Conservation (phyloP, 1,140 invertebrate species). For the Matsumurasca onukii region DNA sequence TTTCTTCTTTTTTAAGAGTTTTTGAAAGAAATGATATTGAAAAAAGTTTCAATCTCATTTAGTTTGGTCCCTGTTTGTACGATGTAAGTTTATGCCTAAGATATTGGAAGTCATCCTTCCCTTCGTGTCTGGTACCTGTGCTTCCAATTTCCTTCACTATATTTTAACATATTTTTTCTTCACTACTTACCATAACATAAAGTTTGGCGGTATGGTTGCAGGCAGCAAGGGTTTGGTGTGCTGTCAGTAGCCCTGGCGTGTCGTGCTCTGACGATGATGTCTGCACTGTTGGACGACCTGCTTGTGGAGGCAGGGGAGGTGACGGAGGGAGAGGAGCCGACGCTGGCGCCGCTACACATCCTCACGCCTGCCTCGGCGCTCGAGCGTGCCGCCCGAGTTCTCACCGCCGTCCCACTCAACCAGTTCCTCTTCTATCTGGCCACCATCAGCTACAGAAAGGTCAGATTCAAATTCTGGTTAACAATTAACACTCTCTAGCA, state of each 20-base stretch:
- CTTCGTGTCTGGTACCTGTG: too few species aligned
- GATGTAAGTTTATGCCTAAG: too few species aligned
- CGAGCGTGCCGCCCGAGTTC: conserved; percentile 64
- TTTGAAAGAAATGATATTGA: too few species aligned
- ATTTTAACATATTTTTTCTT: too few species aligned
- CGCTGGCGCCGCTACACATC: conserved; percentile 54
- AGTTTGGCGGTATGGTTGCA: conserved; percentile 41
- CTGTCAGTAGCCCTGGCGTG: conserved; percentile 77
- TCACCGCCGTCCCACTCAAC: conserved; percentile 63
- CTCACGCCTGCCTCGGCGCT: conserved; percentile 61
- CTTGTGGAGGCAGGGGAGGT: conserved; percentile 54
- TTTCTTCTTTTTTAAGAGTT: too few species aligned
- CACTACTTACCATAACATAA: neutral
- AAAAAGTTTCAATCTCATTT: too few species aligned
- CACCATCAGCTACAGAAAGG: conserved; percentile 85
- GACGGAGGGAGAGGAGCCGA: conserved; percentile 7
- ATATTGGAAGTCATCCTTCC: too few species aligned
- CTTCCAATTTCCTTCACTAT: too few species aligned
- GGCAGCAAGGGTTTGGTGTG: conserved; percentile 78
- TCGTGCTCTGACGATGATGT: conserved; percentile 67
- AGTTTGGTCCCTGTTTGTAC: too few species aligned
- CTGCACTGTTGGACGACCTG: conserved; percentile 66
- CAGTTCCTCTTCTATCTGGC: conserved; percentile 85
- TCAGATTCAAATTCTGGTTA: conserved; percentile 43
- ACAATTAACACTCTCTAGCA: too few species aligned